Conservation (phyloP, 35 echinoderm and acorn worm genomes). For the Apostichopus japonicus region DNA sequence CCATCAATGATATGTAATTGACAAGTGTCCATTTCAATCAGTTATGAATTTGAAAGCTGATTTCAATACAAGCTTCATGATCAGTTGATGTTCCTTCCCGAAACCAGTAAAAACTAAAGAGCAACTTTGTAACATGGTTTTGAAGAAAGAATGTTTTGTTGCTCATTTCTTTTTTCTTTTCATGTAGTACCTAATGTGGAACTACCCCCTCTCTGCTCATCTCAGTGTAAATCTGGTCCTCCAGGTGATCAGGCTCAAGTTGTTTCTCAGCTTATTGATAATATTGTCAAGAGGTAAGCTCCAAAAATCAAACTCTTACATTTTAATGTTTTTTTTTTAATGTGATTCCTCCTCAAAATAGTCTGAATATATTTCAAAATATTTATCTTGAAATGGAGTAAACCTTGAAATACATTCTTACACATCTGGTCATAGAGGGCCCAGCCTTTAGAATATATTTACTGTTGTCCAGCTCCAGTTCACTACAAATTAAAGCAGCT, state of each 20-base stretch:
- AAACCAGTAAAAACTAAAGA: too few relatives aligned
- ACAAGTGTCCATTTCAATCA: too few relatives aligned
- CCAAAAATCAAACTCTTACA: neutral
- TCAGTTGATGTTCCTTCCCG: too few relatives aligned
- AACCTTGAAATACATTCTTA: neutral
- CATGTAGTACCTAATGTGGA: slow-evolving; percentile 94
- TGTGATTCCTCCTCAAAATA: neutral
- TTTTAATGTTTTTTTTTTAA: neutral
- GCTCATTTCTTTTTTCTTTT: slow-evolving; percentile 10
- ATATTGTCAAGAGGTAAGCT: slow-evolving; percentile 78
- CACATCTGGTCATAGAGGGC: too few relatives aligned
- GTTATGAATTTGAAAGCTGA: too few relatives aligned
- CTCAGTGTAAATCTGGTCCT: slow-evolving; percentile 85
- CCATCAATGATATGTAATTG: too few relatives aligned
- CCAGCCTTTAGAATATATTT: too few relatives aligned
- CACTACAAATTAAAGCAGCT: too few relatives aligned
- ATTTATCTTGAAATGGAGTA: neutral
- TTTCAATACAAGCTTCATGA: too few relatives aligned
- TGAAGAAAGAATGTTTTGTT: neutral
- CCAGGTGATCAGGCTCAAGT: slow-evolving; percentile 95
- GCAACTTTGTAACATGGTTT: too few relatives aligned
- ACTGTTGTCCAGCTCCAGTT: too few relatives aligned
- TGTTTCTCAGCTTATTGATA: slow-evolving; percentile 78
- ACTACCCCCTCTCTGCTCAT: slow-evolving; percentile 88
- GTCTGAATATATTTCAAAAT: neutral